Evolutionary conservation across 2,888 invertebrate species (phyloP).

Genomic region (Nomada fabriciana): DNA sequence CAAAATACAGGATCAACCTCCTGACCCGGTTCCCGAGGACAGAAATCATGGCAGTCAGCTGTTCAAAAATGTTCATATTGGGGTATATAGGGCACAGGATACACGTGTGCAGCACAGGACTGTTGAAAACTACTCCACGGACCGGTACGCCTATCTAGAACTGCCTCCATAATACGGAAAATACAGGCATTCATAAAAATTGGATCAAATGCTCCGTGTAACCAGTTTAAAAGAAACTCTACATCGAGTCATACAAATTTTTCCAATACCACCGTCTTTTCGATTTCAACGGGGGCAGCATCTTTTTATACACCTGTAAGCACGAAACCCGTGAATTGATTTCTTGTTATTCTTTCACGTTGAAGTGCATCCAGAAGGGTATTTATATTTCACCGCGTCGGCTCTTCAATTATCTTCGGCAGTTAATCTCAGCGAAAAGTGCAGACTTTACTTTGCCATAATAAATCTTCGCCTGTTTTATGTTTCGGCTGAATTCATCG

Average conservation of each 20-base stretch:
- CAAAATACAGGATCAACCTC: slow-evolving; percentile 51
- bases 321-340: no score
- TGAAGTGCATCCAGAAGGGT: no score
- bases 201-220: background rate
- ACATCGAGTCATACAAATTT: background rate
- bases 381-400: no score
- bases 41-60: slow-evolving; percentile 43
- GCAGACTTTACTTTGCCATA: background rate
- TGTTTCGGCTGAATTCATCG: background rate
- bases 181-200: slow-evolving; percentile 1
- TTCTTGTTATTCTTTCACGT: no score
- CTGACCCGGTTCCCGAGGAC: slow-evolving; percentile 46
- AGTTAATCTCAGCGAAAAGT: no score
- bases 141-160: background rate
- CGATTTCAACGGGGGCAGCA: background rate
- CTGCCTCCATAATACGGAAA: slow-evolving; percentile 9
- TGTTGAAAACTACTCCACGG: slow-evolving; percentile 9
- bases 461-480: background rate
- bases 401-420: no score
- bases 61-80: slow-evolving; percentile 57
- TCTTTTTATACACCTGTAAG: no score
- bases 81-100: slow-evolving; percentile 26
- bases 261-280: background rate
- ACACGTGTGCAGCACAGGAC: slow-evolving; percentile 17
- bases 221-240: background rate